Base-by-base conservation (phyloP, 2,797 vertebrate species). In the Syngnathus acus region DNA sequence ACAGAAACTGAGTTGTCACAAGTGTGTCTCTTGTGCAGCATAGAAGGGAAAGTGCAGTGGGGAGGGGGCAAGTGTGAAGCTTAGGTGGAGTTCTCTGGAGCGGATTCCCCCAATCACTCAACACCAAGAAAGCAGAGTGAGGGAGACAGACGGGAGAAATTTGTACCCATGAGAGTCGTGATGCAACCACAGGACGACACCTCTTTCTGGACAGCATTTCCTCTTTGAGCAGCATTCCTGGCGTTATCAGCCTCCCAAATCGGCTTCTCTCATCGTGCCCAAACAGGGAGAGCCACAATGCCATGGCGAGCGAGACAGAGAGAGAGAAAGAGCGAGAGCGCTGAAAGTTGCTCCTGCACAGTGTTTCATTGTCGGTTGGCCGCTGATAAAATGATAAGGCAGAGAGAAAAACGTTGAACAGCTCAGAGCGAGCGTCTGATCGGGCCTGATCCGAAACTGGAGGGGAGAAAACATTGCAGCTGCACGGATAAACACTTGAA, bases 211-310 rank as follows among this genome's bases (percentile, higher is more conserved):
- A 70, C 55, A 74, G 64, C 65, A 82, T 82, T 89, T 62, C 87
- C 71, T 61, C 82, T 84, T 72, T 54, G 64, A 86, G 70, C 73
- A 81, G 80, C 58, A 74, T 79, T 85, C 91, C 87, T 91, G 81
- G 70, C 88, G 85, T 91, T 90, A 87, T 84, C 81, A 42, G 65
- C 57, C 58, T 59, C 76, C 79, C 79, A 84, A 85, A 91, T 91
- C 88, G 90, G 80, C 80, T 71, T 65, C 81, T 88, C 79, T 89
- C 84, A 89, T 84, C 83, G 73, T 90, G 80, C 88, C 90, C 88
- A 88, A 90, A 92, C 86, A 91, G 89, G 79, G 84, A 90, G 84
- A 90, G 87, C 73, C 75, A 83, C 68, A 79, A 82, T 67, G 67
- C 79, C 78, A 72, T 13, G 21, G 38, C 26, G 19, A 38, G 47